phyloP scores from a whole-genome alignment of 2,113 vertebrate genomes.

The Telmatochromis sp. region DNA sequence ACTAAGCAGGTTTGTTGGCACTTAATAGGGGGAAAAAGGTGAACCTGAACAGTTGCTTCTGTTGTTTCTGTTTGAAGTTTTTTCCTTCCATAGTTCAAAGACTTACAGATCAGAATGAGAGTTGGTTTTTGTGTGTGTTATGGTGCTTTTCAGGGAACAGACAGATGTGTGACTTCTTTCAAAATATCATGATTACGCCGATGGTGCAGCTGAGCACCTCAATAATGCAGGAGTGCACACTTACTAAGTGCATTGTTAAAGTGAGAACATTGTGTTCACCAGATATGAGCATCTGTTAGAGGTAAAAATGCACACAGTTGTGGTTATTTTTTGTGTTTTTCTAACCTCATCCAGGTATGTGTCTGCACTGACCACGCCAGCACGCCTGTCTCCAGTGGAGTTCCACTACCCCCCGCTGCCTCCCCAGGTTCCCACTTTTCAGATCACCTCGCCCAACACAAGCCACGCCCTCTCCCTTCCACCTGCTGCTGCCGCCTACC shows the following conservation, averaged over 20 bases:
- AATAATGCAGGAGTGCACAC: background rate
- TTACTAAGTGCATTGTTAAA: background rate
- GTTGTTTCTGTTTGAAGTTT: background rate
- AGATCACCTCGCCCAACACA: slow-evolving; percentile 93
- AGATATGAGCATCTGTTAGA: background rate
- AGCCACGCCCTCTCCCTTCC: slow-evolving; percentile 87
- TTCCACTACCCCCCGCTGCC: slow-evolving; percentile 89
- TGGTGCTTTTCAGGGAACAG: background rate
- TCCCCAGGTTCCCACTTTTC: slow-evolving; percentile 92
- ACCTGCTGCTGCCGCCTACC: slow-evolving; percentile 83
- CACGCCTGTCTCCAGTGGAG: slow-evolving; percentile 92
- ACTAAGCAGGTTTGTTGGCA: background rate
- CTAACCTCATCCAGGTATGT: slow-evolving; percentile 77
- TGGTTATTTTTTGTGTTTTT: background rate
- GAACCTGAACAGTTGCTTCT: background rate
- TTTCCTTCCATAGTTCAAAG: background rate
- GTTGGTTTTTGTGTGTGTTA: background rate
- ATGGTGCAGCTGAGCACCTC: background rate
- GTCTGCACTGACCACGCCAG: slow-evolving; percentile 94
- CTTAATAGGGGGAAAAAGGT: background rate
- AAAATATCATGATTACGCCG: background rate
- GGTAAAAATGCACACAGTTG: background rate
- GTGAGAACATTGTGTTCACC: background rate
- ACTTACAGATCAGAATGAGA: background rate
- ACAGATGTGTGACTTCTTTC: background rate